Evolutionary conservation across 2,888 invertebrate species (phyloP).

Genomic region (Drosophila aldrichi): DNA sequence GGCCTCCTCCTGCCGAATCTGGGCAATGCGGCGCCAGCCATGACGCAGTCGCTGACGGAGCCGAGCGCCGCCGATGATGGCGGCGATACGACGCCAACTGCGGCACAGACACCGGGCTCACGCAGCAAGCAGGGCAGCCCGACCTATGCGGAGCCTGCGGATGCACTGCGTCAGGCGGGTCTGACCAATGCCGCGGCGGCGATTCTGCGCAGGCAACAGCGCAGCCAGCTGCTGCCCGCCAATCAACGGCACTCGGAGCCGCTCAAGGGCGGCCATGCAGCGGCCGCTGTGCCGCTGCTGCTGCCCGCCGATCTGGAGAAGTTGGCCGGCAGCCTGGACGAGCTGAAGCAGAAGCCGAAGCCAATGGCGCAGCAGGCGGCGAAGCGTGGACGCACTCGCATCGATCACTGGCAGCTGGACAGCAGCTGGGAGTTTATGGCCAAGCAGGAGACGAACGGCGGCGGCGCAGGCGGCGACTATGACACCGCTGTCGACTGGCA

Average conservation of each 20-base stretch:
- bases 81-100: conserved; percentile 83
- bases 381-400: conserved; percentile 84
- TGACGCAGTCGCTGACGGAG: conserved; percentile 77
- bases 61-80: conserved; percentile 66
- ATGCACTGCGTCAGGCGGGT: conserved; percentile 88
- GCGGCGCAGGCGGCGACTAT: conserved; percentile 81
- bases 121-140: conserved; percentile 91
- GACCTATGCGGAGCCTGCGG: conserved; percentile 95
- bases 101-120: conserved; percentile 73
- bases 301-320: conserved; percentile 86
- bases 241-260: conserved; percentile 89
- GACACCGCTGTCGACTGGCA: conserved; percentile 83
- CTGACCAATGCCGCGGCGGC: conserved; percentile 77
- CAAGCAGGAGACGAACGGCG: conserved; percentile 84
- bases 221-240: conserved; percentile 82
- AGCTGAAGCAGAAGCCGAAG: conserved; percentile 86
- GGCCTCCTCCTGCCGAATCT: conserved; percentile 79
- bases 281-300: conserved; percentile 87
- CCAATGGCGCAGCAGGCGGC: conserved; percentile 57
- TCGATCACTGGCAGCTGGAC: conserved; percentile 92
- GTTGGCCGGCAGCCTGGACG: conserved; percentile 84
- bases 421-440: conserved; percentile 96
- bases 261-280: conserved; percentile 85
- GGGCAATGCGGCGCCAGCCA: conserved; percentile 30
- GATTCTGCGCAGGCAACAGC: conserved; percentile 84